Percentiles rank a stretch among this genome's conserved stretches.
Conservation (phyloP, 2,797 vertebrate genomes). For the Enteromius paludinosus region DNA sequence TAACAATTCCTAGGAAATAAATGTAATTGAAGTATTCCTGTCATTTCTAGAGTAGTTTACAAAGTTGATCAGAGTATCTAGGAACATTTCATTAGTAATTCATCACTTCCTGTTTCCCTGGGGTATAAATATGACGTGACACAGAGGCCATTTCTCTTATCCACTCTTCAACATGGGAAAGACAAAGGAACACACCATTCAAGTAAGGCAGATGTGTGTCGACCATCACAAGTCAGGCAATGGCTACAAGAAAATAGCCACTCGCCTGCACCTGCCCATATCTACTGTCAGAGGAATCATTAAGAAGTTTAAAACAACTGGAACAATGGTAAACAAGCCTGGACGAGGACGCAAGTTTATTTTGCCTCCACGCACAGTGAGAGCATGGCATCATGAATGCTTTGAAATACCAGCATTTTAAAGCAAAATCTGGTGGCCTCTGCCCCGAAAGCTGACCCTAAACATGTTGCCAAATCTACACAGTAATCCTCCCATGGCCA, state of each 20-base stretch:
- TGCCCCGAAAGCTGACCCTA: no score
- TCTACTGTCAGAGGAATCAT: not conserved
- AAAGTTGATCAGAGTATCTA: no score
- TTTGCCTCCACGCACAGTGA: not conserved
- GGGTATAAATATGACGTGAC: not conserved
- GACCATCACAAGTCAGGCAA: slow-evolving; percentile 5
- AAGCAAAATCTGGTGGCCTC: no score
- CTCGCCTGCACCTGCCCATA: not conserved
- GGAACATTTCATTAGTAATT: no score
- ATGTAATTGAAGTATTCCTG: no score
- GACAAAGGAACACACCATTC: no score
- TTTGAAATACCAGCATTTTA: no score
- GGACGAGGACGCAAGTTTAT: not conserved
- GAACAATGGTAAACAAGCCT: not conserved
- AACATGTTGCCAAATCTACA: not conserved
- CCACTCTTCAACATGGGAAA: no score
- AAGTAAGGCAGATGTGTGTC: not conserved
- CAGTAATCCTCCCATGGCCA: not conserved
- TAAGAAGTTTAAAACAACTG: not conserved
- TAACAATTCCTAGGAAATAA: no score
- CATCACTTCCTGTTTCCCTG: no score
- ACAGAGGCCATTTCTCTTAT: not conserved
- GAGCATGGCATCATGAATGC: no score
- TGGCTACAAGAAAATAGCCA: slow-evolving; percentile 7
- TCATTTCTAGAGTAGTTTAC: no score